phyloP scores from a whole-genome alignment of 2,888 invertebrate species.

The Drosophila pullipes region DNA sequence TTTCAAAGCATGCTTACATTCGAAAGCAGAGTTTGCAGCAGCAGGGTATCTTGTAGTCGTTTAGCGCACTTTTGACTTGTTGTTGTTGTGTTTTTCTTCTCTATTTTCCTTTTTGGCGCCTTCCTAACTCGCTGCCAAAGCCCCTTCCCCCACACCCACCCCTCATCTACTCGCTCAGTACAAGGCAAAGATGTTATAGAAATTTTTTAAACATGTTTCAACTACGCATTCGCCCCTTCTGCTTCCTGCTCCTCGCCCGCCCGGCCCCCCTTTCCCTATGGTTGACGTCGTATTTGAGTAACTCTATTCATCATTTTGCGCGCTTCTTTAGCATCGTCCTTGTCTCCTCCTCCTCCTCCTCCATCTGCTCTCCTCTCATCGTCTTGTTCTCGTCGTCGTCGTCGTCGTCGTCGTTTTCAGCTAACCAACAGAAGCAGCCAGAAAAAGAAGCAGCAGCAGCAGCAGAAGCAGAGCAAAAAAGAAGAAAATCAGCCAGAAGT shows the following conservation, averaged over 20 bases:
- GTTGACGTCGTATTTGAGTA: slow-evolving; percentile 68
- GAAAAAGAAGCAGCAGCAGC: not conserved
- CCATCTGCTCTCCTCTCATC: not conserved
- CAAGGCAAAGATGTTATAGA: slow-evolving; percentile 67
- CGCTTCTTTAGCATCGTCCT: slow-evolving; percentile 53
- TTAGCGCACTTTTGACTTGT: not conserved
- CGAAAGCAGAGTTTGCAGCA: not conserved
- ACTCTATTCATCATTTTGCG: slow-evolving; percentile 80
- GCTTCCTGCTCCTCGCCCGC: slow-evolving; percentile 1
- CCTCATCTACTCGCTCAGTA: not conserved
- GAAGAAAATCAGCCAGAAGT: slow-evolving; percentile 61
- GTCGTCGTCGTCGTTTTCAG: slow-evolving; percentile 31
- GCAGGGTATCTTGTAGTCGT: not conserved
- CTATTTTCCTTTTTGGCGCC: slow-evolving; percentile 14
- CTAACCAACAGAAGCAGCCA: slow-evolving; percentile 44
- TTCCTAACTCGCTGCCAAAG: slow-evolving; percentile 11
- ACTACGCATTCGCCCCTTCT: slow-evolving; percentile 63
- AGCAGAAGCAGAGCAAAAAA: slow-evolving; percentile 7
- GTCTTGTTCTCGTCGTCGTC: slow-evolving; percentile 12
- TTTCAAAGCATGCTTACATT: not conserved
- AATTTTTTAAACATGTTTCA: slow-evolving; percentile 79
- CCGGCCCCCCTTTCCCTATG: not conserved
- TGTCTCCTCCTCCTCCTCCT: not conserved
- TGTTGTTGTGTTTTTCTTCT: not conserved
- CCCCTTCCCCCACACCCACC: not conserved